Base-by-base conservation (phyloP, 1,140 invertebrate species). In the Plodia interpunctella region DNA sequence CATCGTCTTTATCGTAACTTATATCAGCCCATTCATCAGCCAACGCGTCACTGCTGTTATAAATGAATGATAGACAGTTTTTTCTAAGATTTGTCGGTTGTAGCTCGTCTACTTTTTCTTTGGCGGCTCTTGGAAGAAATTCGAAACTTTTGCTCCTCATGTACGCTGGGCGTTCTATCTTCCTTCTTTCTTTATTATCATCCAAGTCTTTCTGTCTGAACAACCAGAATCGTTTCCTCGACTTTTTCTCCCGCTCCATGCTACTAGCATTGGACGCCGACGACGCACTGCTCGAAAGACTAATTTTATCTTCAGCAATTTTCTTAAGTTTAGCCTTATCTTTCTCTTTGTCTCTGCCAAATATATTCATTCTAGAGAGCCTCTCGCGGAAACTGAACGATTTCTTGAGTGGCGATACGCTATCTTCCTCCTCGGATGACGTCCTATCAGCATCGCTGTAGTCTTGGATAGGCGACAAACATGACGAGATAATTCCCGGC, bases 111-210 rank as follows among this genome's bases (percentile, higher is more conserved):
- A 72, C 68, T 10, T 72, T 62, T 49, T 88, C 83, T 57, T 81
- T 72, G 44, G 73, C 35, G 1, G 83, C 78, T 72, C 74, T 69
- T 0, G 87, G 87, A 11, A 89, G 58, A 49, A 88, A 89, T 64
- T 89, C 87, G 35, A 88, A 89, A 65, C 87, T 89, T 63, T 89
- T 89, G 60, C 87, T 89, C 17, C 85, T 67, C 28, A 68, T 76
- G 51, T 89, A 88, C 15, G 76, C 72, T n/a, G 83, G 81, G 9
- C 60, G 67, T 19, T 20, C 25, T 2, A 49, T 15, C 19, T 76
- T 72, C 8, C 18, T 59, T 58, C 61, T 72, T 15, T 60, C 70
- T 21, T 72, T 72, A 49, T 75, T 83, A 4, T 83, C 77, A 8
- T 72, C 30, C 5, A 78, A 8, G 17, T 85, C 85, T 64, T 75